Conservation (phyloP, 2,888 invertebrate species). For the Megalurothrips usitatus region DNA sequence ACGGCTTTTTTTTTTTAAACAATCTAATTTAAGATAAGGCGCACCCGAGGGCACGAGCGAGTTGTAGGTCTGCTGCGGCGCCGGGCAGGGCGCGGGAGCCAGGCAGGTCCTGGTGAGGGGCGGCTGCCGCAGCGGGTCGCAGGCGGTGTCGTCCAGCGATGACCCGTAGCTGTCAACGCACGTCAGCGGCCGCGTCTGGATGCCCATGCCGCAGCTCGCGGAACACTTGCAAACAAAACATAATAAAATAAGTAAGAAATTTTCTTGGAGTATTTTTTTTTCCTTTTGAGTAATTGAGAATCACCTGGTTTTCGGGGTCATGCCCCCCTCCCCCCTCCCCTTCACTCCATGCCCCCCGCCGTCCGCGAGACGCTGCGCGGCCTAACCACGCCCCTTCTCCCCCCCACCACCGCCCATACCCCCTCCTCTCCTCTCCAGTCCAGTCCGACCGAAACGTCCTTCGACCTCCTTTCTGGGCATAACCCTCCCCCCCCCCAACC, state of each 20-base stretch:
- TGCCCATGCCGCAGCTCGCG: constrained; percentile 82
- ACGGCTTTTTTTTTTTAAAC: neutral
- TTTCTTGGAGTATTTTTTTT: neutral
- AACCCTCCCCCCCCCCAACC: neutral
- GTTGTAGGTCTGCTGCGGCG: constrained; percentile 11
- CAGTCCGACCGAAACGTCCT: neutral
- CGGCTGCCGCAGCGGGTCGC: neutral
- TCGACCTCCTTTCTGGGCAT: neutral
- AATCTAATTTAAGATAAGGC: neutral
- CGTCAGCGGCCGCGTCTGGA: constrained; percentile 75
- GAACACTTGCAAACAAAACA: constrained; percentile 66
- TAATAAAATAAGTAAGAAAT: neutral
- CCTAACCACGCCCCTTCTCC: no score
- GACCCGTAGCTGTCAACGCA: constrained; percentile 48
- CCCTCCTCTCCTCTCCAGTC: no score
- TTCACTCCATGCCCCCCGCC: no score
- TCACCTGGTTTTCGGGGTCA: no score
- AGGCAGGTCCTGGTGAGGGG: neutral
- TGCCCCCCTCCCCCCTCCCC: no score
- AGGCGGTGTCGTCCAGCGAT: neutral
- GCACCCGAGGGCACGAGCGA: neutral
- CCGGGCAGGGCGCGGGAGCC: neutral
- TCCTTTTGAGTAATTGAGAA: neutral
- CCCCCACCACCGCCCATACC: no score
- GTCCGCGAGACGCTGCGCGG: no score